Evolutionary conservation across 2,797 vertebrate genomes (phyloP).

Genomic region (Semaprochilodus insignis): DNA sequence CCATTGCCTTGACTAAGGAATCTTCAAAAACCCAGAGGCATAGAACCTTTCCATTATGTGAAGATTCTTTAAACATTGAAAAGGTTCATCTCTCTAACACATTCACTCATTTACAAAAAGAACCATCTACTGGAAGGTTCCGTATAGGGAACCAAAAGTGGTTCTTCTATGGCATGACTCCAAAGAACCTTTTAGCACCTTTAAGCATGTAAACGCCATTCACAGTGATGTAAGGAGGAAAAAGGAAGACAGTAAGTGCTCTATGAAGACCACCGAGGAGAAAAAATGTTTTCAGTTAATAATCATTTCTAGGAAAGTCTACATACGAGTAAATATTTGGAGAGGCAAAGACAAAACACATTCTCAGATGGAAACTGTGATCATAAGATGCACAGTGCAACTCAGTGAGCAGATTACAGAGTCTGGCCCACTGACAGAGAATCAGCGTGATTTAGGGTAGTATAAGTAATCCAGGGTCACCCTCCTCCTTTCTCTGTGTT

Average conservation of each 20-base stretch:
- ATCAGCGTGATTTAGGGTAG: constrained; percentile 19
- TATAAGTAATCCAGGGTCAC: constrained; percentile 10
- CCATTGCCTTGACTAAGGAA: too few relatives aligned
- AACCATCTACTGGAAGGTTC: not conserved
- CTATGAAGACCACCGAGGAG: not conserved
- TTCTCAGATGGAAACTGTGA: not conserved
- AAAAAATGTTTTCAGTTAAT: not conserved
- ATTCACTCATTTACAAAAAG: not conserved
- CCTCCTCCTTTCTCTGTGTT: not conserved
- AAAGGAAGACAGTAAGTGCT: not conserved
- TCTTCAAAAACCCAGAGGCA: too few relatives aligned
- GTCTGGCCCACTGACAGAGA: not conserved
- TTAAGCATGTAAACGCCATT: not conserved
- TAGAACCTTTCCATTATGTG: too few relatives aligned
- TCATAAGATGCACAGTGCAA: not conserved
- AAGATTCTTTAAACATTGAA: not conserved
- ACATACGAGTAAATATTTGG: not conserved
- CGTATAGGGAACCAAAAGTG: not conserved
- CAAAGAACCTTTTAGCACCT: not conserved
- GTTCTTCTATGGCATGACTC: not conserved
- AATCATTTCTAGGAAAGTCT: too few relatives aligned
- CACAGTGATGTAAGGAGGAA: not conserved
- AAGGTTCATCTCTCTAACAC: not conserved
- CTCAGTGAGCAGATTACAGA: not conserved
- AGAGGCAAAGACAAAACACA: not conserved